phyloP scores from a whole-genome alignment of 2,113 vertebrate genomes.

The Colistium nudipinnis region DNA sequence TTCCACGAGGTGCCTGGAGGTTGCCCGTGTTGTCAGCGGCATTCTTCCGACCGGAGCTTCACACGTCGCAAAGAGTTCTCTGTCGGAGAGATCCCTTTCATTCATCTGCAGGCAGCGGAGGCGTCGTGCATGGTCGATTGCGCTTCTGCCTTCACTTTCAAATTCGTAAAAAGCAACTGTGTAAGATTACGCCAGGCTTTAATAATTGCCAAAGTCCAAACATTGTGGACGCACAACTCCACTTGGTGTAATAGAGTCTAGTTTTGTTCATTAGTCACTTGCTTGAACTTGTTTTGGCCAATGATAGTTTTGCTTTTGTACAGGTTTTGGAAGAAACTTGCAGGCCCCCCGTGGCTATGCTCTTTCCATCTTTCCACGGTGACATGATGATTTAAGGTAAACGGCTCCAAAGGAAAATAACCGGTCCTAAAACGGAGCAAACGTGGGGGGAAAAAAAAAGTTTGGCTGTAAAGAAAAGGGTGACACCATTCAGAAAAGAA shows the following conservation, averaged over 20 bases:
- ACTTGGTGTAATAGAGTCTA: constrained; percentile 18
- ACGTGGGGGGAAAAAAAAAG: constrained; percentile 47
- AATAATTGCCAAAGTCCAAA: constrained; percentile 17
- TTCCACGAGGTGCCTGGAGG: constrained; percentile 76
- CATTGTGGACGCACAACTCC: constrained; percentile 1
- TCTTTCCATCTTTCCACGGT: constrained; percentile 29
- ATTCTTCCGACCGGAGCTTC: constrained; percentile 77
- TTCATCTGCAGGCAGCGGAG: constrained; percentile 20
- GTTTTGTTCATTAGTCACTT: constrained; percentile 18
- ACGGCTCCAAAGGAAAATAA: constrained; percentile 41
- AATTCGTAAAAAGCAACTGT: constrained; percentile 12
- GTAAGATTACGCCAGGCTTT: constrained; percentile 2
- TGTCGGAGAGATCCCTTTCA: constrained; percentile 30
- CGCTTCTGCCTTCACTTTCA: neutral
- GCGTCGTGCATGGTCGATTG: neutral
- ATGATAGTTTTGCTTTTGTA: constrained; percentile 14
- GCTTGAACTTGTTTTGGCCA: constrained; percentile 34
- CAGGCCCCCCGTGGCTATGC: constrained; percentile 25
- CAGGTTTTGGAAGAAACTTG: constrained; percentile 38
- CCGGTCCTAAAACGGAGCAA: constrained; percentile 41
- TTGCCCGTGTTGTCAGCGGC: constrained; percentile 72
- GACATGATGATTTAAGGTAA: constrained; percentile 60
- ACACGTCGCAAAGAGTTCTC: constrained; percentile 36
- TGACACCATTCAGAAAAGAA: constrained; percentile 73
- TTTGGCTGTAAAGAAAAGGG: constrained; percentile 65